Evolutionary conservation across 2,888 invertebrate genomes (phyloP).

Genomic region (Leptarthrus brevirostris): DNA sequence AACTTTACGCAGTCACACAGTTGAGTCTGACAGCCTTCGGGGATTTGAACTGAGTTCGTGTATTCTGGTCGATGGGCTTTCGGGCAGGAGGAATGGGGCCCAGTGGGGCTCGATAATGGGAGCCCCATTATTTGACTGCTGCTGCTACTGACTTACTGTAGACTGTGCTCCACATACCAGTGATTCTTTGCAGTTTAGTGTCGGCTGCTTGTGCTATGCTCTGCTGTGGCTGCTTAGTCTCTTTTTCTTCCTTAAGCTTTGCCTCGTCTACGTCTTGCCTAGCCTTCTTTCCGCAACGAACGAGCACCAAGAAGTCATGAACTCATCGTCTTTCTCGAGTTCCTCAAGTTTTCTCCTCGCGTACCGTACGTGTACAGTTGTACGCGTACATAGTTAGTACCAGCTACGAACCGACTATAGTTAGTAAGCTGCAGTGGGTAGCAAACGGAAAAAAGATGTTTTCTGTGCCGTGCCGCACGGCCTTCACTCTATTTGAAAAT

Average conservation of each 20-base stretch:
- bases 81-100: not conserved
- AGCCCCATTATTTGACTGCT: constrained; percentile 13
- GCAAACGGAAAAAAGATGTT: not conserved
- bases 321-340: constrained; percentile 40
- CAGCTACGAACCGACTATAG: not conserved
- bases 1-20: constrained; percentile 18
- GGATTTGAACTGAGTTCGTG: not conserved
- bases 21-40: constrained; percentile 13
- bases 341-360: not conserved
- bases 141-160: constrained; percentile 33
- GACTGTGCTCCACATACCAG: constrained; percentile 21
- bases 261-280: not conserved
- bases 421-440: constrained; percentile 6
- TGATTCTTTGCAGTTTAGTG: constrained; percentile 3
- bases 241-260: constrained; percentile 5
- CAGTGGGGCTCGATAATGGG: too few species aligned
- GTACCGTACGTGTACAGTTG: constrained; percentile 7
- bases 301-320: not conserved
- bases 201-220: not conserved
- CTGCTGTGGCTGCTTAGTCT: not conserved
- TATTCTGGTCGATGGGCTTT: not conserved
- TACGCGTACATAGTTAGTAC: not conserved
- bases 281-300: constrained; percentile 7
- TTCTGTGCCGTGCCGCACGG: not conserved
- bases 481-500: constrained; percentile 30